phyloP scores from a whole-genome alignment of 2,113 vertebrate species.

The Nothoprocta perdicaria region DNA sequence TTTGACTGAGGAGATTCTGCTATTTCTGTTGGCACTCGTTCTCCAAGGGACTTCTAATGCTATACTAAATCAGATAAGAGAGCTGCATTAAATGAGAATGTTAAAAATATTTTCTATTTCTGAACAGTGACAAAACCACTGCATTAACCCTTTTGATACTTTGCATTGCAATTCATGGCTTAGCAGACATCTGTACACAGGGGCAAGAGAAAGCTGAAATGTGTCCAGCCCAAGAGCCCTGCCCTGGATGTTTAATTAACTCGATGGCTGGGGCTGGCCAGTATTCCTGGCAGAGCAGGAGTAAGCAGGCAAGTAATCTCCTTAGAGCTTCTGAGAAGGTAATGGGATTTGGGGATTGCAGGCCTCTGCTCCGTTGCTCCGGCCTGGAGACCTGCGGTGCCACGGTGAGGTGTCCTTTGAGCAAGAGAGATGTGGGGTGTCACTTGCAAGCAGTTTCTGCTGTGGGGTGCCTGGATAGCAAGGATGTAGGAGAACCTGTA shows the following conservation, averaged over 20 bases:
- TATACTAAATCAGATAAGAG: background rate
- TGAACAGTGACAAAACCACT: background rate
- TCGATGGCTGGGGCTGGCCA: background rate
- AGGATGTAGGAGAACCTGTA: background rate
- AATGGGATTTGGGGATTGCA: too few species aligned
- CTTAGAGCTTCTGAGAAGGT: background rate
- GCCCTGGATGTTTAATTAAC: too few species aligned
- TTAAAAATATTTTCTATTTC: background rate
- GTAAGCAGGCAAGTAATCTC: background rate
- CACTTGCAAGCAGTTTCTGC: background rate
- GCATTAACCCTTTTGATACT: background rate
- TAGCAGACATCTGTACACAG: background rate
- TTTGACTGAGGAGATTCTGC: background rate
- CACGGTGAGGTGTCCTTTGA: background rate
- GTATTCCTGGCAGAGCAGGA: background rate
- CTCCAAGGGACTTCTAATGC: background rate
- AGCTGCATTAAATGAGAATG: background rate
- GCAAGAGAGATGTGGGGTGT: background rate
- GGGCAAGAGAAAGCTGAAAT: background rate
- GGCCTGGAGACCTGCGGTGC: background rate
- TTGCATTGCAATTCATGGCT: background rate
- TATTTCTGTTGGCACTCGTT: background rate
- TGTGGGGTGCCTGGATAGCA: background rate
- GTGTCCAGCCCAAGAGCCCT: background rate
- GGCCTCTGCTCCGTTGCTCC: background rate